Percentiles rank a stretch among this genome's conserved stretches.
These are phyloP conservation scores for Pogonocichla stellata DNA, from an alignment of 2,113 vertebrate species.

Conservation along the genomic window DNA sequence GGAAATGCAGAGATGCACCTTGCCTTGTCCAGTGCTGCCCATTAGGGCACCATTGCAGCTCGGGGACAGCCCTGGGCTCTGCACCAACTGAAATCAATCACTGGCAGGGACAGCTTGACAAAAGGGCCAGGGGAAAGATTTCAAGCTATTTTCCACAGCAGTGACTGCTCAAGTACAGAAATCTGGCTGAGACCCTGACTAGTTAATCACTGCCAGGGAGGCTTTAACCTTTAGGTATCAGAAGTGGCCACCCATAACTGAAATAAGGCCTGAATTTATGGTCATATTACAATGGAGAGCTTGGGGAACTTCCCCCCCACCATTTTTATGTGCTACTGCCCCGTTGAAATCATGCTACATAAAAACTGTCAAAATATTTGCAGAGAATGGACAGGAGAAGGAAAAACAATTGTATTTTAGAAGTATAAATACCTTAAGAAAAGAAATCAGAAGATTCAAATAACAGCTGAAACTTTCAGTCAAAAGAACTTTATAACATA, in stretches of 20 bases:
- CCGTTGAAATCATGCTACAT: background rate
- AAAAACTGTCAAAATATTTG: background rate
- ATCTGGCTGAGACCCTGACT: background rate
- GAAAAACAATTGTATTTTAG: background rate
- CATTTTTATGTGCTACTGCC: background rate
- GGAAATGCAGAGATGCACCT: background rate
- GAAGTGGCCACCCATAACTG: background rate
- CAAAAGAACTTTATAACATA: background rate
- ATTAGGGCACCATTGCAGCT: background rate
- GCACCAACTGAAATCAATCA: background rate
- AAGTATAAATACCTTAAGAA: background rate
- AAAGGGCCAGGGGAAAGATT: background rate
- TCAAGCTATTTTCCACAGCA: background rate
- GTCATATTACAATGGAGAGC: background rate
- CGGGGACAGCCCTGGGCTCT: background rate
- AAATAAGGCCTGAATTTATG: background rate
- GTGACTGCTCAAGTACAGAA: background rate
- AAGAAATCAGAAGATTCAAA: background rate
- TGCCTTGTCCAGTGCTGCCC: background rate
- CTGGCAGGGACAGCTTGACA: background rate
- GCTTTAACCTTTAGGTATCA: conserved; percentile 26
- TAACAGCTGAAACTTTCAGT: background rate
- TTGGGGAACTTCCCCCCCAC: background rate
- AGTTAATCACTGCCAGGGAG: conserved; percentile 4
- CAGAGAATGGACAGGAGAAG: background rate